phyloP scores from a whole-genome alignment of 2,113 vertebrate species.

The Noturus placidus region DNA sequence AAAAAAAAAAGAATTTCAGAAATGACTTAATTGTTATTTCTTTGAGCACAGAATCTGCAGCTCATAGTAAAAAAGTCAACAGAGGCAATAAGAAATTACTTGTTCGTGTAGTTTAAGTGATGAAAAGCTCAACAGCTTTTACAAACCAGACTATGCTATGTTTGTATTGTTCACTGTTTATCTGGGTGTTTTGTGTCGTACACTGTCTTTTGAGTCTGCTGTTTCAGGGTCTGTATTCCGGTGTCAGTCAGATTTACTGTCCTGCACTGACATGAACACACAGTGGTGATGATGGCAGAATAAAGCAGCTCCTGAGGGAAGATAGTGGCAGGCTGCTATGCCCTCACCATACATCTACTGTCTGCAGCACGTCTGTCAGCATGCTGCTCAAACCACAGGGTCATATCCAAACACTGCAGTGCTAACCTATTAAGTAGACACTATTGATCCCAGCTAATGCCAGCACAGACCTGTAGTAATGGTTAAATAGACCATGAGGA shows the following conservation, averaged over 20 bases:
- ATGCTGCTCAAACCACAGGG: not conserved
- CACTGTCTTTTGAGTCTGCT: not conserved
- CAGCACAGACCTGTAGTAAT: not conserved
- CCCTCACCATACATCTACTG: not conserved
- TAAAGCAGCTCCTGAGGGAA: slow-evolving; percentile 9
- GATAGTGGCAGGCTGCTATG: not conserved
- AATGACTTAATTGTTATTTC: not conserved
- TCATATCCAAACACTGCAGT: not conserved
- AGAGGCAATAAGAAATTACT: not conserved
- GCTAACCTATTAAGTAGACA: not conserved
- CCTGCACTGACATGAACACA: not conserved
- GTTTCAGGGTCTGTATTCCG: not conserved
- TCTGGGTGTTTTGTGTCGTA: not conserved
- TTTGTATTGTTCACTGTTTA: not conserved
- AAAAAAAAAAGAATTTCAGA: not conserved
- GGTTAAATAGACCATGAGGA: not conserved
- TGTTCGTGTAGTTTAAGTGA: not conserved
- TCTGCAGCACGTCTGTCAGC: not conserved
- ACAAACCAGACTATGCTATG: not conserved
- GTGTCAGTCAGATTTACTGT: slow-evolving; percentile 1
- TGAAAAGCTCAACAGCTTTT: not conserved
- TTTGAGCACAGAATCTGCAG: not conserved
- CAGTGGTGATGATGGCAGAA: not conserved
- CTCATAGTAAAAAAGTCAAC: not conserved
- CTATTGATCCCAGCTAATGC: slow-evolving; percentile 11